Base-by-base conservation (phyloP, 2,888 invertebrate species). In the Sialis lutaria region DNA sequence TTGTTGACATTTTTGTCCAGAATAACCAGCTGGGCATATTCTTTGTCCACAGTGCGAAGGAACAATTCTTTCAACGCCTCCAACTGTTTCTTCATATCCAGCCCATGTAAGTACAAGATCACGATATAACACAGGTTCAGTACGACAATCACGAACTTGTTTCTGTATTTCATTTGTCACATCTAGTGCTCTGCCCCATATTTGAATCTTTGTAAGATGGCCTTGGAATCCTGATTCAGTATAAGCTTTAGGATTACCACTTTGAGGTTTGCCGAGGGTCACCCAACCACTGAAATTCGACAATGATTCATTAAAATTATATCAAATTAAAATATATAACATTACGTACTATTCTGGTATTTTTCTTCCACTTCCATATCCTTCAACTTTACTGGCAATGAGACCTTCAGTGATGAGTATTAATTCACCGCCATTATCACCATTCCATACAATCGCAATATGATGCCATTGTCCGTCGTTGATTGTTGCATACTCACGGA, bases 391-490 rank as follows among this genome's bases (percentile, higher is more conserved):
- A 63, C 90, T 93, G 33, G 93, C 90, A 53, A 95, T 90, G 44
- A 95, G 74, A 40, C 93, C 92, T 72, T 96, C 93, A n/a, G 93
- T 93, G 45, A 93, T 87, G 30, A 96, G 72, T 47, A 87, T 87
- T 41, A 95, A 68, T 61, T 85, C 82, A 13, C 92, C 92, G 5
- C 85, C 84, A 47, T 82, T 80, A 49, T 74, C 75, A 37, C 92
- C 89, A 58, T 90, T 85, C 93, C 95, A 95, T n/a, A 91, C 84
- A 46, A 96, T 74, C 37, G 91, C 90, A 33, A 93, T 80, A 58
- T 93, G 92, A 69, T 95, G 93, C 95, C 95, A 95, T 60, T 90
- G 90, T 4, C 92, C 93, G 59, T 95, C 93, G 59, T 93, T 95
- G 13, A 95, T 82, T 0, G 90, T 90, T 1, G 92, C 88, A 56